Evolutionary conservation across 2,113 vertebrate genomes (phyloP).

Genomic region (Tichodroma muraria): DNA sequence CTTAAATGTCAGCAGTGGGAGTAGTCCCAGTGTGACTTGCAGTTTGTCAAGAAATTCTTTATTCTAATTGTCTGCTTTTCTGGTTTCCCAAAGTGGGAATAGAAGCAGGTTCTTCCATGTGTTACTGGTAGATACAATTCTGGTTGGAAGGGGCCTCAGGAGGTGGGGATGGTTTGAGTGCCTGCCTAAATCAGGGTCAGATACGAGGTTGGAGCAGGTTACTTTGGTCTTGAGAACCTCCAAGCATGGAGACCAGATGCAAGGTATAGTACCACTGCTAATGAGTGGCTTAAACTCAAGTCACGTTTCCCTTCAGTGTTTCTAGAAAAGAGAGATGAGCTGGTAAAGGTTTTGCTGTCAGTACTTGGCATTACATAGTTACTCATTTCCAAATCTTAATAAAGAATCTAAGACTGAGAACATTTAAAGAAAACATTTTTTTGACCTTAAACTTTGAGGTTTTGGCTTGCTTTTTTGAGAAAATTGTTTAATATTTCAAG

Average conservation of each 20-base stretch:
- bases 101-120: background rate
- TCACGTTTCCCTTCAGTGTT: background rate
- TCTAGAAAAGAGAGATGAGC: background rate
- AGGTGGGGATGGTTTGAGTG: background rate
- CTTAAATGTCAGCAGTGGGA: slow-evolving; percentile 57
- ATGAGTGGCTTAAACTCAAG: background rate
- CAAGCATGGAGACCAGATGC: background rate
- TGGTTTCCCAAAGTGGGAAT: background rate
- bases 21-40: background rate
- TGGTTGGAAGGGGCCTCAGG: background rate
- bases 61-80: background rate
- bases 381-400: background rate
- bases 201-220: background rate
- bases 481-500: background rate
- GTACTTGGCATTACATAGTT: background rate
- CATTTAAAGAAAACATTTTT: background rate
- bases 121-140: background rate
- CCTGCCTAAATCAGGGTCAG: background rate
- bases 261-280: background rate
- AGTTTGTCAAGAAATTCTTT: background rate
- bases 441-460: background rate
- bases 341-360: background rate
- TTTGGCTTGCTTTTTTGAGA: background rate
- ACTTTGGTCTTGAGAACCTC: background rate
- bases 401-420: background rate